Evolutionary conservation across 2,797 vertebrate genomes (phyloP).

Genomic region (Eleutherodactylus coqui): DNA sequence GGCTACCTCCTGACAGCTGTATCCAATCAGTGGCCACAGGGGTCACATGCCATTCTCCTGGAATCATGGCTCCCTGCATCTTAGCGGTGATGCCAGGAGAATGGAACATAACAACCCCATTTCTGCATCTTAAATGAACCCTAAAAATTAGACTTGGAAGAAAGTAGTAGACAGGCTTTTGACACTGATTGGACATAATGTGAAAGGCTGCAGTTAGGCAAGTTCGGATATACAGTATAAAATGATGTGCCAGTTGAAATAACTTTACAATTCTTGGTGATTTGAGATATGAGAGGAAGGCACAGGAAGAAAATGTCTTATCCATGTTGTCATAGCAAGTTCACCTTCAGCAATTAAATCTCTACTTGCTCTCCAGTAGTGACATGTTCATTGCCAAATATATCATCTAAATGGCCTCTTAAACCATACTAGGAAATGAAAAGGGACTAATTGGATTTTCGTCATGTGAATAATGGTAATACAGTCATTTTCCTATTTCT

Average conservation of each 20-base stretch:
- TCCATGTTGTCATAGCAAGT: constrained; percentile 40
- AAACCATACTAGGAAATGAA: constrained; percentile 58
- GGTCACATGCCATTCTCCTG: too few relatives aligned
- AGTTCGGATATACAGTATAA: not conserved
- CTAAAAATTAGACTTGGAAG: not conserved
- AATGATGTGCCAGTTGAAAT: not conserved
- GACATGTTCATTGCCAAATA: constrained; percentile 62
- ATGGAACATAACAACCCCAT: too few relatives aligned
- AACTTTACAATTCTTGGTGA: not conserved
- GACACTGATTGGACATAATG: not conserved
- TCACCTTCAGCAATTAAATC: constrained; percentile 61
- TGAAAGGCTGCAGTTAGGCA: not conserved
- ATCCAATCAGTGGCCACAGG: too few relatives aligned
- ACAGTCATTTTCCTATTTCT: constrained; percentile 49
- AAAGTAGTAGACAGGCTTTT: not conserved
- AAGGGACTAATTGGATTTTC: constrained; percentile 63
- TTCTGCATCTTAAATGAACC: not conserved
- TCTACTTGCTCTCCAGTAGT: constrained; percentile 46
- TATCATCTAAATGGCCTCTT: constrained; percentile 63
- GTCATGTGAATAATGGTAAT: constrained; percentile 57
- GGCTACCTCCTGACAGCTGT: too few relatives aligned
- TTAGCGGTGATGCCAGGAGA: too few relatives aligned
- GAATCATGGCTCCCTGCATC: too few relatives aligned
- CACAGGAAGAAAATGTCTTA: constrained; percentile 21
- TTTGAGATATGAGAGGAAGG: constrained; percentile 24